phyloP scores from a whole-genome alignment of 2,888 invertebrate genomes.

The Drosophila helvetica region DNA sequence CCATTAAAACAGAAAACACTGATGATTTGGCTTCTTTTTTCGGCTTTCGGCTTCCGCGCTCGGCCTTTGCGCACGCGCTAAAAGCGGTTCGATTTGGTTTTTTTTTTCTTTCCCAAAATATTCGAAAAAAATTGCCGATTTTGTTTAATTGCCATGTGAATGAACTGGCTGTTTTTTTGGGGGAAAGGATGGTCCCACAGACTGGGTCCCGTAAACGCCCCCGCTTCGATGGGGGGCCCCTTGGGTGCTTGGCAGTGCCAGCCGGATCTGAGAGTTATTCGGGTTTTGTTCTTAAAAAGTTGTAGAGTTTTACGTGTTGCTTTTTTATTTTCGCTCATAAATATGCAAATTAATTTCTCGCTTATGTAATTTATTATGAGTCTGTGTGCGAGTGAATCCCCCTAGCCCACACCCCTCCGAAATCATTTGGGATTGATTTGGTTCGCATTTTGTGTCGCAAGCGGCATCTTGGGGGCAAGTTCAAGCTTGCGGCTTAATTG shows the following conservation, averaged over 20 bases:
- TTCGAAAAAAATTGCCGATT: conserved; percentile 14
- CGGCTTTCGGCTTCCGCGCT: conserved; percentile 59
- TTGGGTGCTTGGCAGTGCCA: conserved; percentile 78
- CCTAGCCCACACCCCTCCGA: neutral
- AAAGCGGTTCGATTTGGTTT: conserved; percentile 28
- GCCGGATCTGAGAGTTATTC: conserved; percentile 68
- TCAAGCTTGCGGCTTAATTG: conserved; percentile 63
- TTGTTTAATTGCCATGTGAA: conserved; percentile 71
- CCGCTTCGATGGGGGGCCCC: conserved; percentile 1
- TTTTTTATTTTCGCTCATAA: conserved; percentile 73
- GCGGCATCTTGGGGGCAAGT: conserved; percentile 34
- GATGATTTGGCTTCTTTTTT: conserved; percentile 37
- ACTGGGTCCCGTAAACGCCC: conserved; percentile 24
- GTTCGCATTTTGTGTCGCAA: conserved; percentile 34
- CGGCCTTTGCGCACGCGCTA: conserved; percentile 59
- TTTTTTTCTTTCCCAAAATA: conserved; percentile 17
- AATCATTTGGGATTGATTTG: conserved; percentile 16
- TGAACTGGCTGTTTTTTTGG: conserved; percentile 59
- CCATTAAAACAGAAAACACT: conserved; percentile 48
- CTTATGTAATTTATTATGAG: conserved; percentile 68
- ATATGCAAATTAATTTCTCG: conserved; percentile 68
- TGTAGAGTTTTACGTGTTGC: conserved; percentile 52
- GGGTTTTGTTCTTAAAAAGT: conserved; percentile 56
- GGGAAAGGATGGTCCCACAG: conserved; percentile 61
- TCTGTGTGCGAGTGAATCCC: conserved; percentile 19